Conservation (phyloP, 2,888 invertebrate species). For the Noctua fimbriata region DNA sequence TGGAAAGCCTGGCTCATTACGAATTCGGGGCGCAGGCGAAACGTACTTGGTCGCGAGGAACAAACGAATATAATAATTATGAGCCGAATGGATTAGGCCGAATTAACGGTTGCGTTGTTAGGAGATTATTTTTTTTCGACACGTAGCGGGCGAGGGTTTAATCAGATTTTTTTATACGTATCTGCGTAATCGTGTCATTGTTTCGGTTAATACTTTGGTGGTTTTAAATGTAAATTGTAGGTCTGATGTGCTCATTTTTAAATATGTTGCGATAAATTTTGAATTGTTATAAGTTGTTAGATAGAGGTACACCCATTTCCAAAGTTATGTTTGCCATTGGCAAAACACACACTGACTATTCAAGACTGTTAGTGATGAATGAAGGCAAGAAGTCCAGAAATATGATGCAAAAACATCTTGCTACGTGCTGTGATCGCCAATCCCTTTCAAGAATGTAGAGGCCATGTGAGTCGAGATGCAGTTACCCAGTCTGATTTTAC, state of each 20-base stretch:
- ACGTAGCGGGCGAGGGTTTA: constrained; percentile 69
- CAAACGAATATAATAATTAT: constrained; percentile 90
- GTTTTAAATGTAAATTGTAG: constrained; percentile 41
- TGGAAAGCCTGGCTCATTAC: constrained; percentile 87
- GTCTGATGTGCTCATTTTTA: constrained; percentile 24
- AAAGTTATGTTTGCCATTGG: background rate
- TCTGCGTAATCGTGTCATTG: constrained; percentile 63
- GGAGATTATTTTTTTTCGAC: constrained; percentile 75
- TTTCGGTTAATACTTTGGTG: constrained; percentile 41
- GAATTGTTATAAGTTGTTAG: background rate
- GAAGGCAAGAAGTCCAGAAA: background rate
- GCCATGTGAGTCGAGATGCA: background rate
- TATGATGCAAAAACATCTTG: background rate
- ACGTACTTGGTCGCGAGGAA: constrained; percentile 83
- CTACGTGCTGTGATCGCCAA: background rate
- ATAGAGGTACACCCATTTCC: background rate
- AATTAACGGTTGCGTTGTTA: constrained; percentile 81
- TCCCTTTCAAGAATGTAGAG: background rate
- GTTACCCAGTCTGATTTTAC: background rate
- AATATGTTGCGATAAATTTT: constrained; percentile 34
- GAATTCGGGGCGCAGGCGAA: constrained; percentile 86
- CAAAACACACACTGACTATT: background rate
- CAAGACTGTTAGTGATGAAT: background rate
- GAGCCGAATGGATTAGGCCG: constrained; percentile 84
- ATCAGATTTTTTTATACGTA: constrained; percentile 67